A percentile compares a stretch with the other conserved stretches of the same genome.
Evolutionary conservation across 2,113 vertebrate genomes (phyloP).

Genomic region (Bos javanicus): DNA sequence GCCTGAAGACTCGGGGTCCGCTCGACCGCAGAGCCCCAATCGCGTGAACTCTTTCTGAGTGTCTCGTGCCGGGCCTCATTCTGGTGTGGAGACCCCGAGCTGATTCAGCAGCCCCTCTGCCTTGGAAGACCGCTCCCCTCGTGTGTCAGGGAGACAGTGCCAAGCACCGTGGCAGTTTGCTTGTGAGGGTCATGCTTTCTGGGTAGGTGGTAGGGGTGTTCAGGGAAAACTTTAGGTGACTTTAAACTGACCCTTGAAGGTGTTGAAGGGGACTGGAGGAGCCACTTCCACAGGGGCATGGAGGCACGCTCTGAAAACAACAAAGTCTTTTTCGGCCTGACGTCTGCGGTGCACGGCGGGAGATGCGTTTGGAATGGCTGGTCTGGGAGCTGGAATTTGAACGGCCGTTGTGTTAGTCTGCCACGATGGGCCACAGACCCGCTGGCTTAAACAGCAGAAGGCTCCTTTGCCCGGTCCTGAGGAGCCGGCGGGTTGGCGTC

Average conservation of each 20-base stretch:
- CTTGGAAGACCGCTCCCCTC: not conserved
- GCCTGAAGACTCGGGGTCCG: not conserved
- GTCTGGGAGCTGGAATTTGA: not conserved
- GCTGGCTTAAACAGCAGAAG: not conserved
- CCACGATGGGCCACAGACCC: not conserved
- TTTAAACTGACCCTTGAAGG: not conserved
- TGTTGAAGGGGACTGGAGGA: not conserved
- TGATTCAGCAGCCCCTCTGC: not conserved
- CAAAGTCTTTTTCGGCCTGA: not conserved
- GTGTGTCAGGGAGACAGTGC: not conserved
- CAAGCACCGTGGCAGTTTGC: not conserved
- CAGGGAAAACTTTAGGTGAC: not conserved
- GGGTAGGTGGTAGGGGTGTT: not conserved
- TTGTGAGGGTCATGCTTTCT: not conserved
- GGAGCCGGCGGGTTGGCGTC: not conserved
- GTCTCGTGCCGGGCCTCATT: fast-evolving
- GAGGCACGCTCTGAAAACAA: not conserved
- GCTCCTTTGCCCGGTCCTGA: not conserved
- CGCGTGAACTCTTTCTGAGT: not conserved
- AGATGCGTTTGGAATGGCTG: not conserved
- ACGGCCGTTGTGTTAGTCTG: not conserved
- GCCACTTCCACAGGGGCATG: not conserved
- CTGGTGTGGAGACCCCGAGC: not conserved
- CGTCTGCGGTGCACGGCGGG: not conserved
- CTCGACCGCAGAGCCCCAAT: too few relatives aligned